These are phyloP conservation scores for Cataglyphis altisquamis DNA, from an alignment of 2,888 invertebrate species.

Conservation along the genomic window DNA sequence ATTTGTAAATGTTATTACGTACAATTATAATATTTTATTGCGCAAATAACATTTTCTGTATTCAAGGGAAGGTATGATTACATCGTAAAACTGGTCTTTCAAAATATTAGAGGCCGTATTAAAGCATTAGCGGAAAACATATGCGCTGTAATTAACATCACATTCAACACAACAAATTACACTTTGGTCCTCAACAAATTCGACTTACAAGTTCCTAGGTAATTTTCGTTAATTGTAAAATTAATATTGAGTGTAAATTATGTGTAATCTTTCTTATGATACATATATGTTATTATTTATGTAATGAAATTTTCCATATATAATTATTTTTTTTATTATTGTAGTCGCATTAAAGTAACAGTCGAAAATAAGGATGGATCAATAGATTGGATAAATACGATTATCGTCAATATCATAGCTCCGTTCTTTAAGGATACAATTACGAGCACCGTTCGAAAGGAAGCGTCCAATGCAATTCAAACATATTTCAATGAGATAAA, in stretches of 20 bases:
- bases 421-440: conserved; percentile 4
- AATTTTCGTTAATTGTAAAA: conserved; percentile 2
- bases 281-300: not conserved
- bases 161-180: not conserved
- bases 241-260: not conserved
- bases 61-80: conserved; percentile 42
- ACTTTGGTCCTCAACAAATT: conserved; percentile 9
- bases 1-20: no score
- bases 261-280: not conserved
- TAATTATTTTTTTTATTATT: conserved; percentile 1
- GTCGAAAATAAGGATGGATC: not conserved
- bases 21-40: not conserved
- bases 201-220: conserved; percentile 11
- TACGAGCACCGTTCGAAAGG: not conserved
- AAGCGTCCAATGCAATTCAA: not conserved
- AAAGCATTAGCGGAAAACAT: not conserved
- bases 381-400: not conserved
- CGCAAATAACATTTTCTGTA: not conserved
- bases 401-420: not conserved
- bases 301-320: not conserved
- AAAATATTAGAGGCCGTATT: not conserved
- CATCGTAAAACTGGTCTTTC: not conserved
- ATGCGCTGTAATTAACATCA: not conserved
- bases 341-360: not conserved
- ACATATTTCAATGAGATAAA: not conserved